phyloP scores from a whole-genome alignment of 2,797 vertebrate species.

The Phrynocephalus vlangalii region DNA sequence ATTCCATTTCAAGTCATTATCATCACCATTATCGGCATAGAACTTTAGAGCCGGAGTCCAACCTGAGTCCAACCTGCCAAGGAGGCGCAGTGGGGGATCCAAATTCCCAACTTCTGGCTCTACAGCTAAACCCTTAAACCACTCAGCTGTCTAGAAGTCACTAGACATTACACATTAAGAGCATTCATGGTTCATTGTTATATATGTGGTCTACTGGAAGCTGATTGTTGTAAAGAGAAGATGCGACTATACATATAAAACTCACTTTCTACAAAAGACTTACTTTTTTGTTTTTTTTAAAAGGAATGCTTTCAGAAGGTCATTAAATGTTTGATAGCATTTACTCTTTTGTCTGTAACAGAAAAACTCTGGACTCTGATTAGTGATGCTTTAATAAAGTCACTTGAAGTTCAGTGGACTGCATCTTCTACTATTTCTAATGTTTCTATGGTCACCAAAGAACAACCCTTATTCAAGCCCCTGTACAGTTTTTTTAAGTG shows the following conservation, averaged over 20 bases:
- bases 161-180: background rate
- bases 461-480: constrained; percentile 88
- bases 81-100: too few species aligned
- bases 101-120: too few species aligned
- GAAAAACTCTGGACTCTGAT: constrained; percentile 94
- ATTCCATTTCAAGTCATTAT: background rate
- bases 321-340: constrained; percentile 85
- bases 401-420: constrained; percentile 96
- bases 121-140: too few species aligned
- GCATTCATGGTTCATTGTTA: constrained; percentile 58
- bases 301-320: constrained; percentile 88
- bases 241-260: constrained; percentile 72
- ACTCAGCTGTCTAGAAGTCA: too few species aligned
- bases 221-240: constrained; percentile 76
- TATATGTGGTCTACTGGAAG: constrained; percentile 78
- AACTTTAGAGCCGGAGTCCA: too few species aligned
- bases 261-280: constrained; percentile 74
- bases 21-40: too few species aligned
- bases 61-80: too few species aligned
- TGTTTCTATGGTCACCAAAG: constrained; percentile 96
- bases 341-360: constrained; percentile 87
- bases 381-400: constrained; percentile 99
- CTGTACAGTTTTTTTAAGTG: constrained; percentile 93
- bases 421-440: constrained; percentile 97
- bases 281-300: constrained; percentile 66